These are phyloP conservation scores for Liparis tanakae DNA, from an alignment of 2,797 vertebrate species.

Conservation along the genomic window DNA sequence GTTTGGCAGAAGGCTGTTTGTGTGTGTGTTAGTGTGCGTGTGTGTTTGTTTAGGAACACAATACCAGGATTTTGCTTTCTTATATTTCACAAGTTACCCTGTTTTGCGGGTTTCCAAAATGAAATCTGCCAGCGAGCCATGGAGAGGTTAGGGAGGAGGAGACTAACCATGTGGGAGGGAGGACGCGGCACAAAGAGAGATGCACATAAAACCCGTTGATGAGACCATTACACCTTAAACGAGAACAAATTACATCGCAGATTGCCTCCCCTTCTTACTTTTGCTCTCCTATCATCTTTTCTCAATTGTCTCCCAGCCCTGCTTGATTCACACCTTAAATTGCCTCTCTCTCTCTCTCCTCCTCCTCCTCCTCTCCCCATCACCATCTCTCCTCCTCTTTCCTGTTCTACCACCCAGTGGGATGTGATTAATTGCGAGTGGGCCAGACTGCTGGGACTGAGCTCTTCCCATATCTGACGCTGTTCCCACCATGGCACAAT, in stretches of 20 bases:
- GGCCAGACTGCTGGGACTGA: constrained; percentile 62
- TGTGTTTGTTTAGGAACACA: background rate
- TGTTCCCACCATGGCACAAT: constrained; percentile 48
- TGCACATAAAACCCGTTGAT: constrained; percentile 61
- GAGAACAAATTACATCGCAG: constrained; percentile 73
- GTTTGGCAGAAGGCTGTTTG: constrained; percentile 45
- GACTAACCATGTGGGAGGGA: background rate
- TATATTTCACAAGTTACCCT: constrained; percentile 15
- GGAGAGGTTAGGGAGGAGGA: background rate
- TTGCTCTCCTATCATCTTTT: constrained; percentile 40
- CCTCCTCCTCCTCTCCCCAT: constrained; percentile 22
- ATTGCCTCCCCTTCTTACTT: constrained; percentile 42
- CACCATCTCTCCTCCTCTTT: constrained; percentile 46
- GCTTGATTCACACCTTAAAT: constrained; percentile 54
- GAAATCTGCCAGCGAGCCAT: constrained; percentile 12
- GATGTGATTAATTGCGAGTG: constrained; percentile 77
- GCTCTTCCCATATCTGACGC: constrained; percentile 45
- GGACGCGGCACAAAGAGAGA: constrained; percentile 24
- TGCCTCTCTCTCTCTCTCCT: constrained; percentile 11
- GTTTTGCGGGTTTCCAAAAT: constrained; percentile 19
- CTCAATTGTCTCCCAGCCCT: constrained; percentile 43
- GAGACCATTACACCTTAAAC: constrained; percentile 74
- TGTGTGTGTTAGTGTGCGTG: background rate
- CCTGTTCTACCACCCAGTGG: constrained; percentile 66
- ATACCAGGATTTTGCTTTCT: constrained; percentile 8